Percentiles rank a stretch among this genome's conserved stretches.
Evolutionary conservation across 2,113 vertebrate genomes (phyloP).

Genomic region (Hyperopisus bebe): DNA sequence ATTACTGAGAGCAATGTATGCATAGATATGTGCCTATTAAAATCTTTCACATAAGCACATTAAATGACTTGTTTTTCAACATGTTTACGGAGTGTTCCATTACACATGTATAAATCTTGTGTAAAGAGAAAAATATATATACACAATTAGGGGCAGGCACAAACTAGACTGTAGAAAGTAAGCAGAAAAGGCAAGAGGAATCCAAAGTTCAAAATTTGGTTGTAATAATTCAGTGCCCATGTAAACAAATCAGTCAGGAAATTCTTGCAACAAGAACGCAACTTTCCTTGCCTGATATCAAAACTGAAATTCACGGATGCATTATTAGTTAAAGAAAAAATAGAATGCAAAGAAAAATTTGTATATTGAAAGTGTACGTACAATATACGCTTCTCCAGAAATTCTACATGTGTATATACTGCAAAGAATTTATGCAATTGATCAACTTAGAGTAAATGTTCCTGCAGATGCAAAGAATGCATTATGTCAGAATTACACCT

Average conservation of each 20-base stretch:
- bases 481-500: neutral
- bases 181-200: neutral
- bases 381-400: neutral
- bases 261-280: neutral
- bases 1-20: neutral
- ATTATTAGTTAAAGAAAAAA: neutral
- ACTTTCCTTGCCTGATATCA: neutral
- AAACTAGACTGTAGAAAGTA: neutral
- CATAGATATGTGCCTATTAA: neutral
- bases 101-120: neutral
- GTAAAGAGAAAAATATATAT: neutral
- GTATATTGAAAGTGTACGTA: neutral
- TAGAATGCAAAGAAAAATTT: neutral
- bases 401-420: neutral
- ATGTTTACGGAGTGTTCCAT: neutral
- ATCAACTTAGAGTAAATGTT: neutral
- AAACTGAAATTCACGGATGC: neutral
- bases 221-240: neutral
- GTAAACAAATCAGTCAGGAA: neutral
- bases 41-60: neutral
- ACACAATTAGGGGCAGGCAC: neutral
- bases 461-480: neutral
- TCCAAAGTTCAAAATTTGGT: neutral
- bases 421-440: neutral
- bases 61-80: neutral